Conservation (phyloP, 2,113 vertebrate species). For the Muscicapa adusta region DNA sequence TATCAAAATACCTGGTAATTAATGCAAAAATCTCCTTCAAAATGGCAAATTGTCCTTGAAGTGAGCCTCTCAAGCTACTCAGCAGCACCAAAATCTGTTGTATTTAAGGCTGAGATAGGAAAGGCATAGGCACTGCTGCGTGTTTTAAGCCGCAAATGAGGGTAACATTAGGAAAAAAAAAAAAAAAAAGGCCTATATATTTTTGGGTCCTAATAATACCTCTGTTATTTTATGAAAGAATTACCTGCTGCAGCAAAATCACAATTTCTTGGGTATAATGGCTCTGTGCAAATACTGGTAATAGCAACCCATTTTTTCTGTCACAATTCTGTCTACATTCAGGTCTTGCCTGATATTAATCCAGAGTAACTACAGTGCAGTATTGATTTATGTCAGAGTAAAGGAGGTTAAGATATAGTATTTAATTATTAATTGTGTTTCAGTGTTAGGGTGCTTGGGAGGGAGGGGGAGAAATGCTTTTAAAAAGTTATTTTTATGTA, state of each 20-base stretch:
- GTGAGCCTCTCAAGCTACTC: neutral
- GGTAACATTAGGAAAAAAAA: neutral
- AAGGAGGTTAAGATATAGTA: neutral
- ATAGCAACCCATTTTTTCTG: neutral
- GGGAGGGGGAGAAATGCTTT: slow-evolving; percentile 16
- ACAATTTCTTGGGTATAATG: neutral
- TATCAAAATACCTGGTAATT: neutral
- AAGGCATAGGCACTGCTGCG: neutral
- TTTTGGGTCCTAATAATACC: neutral
- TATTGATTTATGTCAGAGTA: slow-evolving; percentile 28
- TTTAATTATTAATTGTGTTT: slow-evolving; percentile 51
- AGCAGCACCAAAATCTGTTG: neutral
- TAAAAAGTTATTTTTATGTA: slow-evolving; percentile 45
- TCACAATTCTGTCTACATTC: neutral
- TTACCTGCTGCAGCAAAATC: neutral
- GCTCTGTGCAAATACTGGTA: neutral
- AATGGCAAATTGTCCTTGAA: neutral
- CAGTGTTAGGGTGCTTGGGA: neutral
- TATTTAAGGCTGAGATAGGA: neutral
- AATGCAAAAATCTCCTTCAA: neutral
- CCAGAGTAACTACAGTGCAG: neutral
- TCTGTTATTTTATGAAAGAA: neutral
- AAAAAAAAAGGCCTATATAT: neutral
- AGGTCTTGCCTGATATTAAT: neutral
- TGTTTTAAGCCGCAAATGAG: neutral